A percentile compares a stretch with the other conserved stretches of the same genome.
These are phyloP conservation scores for Lutjanus argentimaculatus DNA, from an alignment of 2,797 vertebrate genomes.

Conservation along the genomic window DNA sequence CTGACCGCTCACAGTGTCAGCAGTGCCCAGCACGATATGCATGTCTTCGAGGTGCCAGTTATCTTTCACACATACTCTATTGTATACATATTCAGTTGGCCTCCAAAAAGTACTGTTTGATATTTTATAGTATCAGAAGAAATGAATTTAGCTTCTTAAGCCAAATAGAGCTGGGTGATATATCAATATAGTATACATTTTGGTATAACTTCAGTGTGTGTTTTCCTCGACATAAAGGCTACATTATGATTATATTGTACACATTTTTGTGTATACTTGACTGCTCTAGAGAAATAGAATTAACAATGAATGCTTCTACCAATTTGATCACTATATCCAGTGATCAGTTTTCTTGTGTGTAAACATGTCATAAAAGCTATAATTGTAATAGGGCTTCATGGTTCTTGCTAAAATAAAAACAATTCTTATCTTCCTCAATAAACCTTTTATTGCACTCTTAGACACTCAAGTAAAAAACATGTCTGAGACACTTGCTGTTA, in stretches of 20 bases:
- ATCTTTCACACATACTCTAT: conserved; percentile 3
- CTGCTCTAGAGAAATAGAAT: neutral
- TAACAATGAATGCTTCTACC: neutral
- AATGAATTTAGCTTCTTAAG: neutral
- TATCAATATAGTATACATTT: neutral
- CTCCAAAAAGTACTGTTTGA: conserved; percentile 8
- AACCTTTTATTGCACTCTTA: too few relatives aligned
- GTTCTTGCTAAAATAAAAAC: too few relatives aligned
- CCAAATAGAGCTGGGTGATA: neutral
- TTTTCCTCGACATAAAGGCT: neutral
- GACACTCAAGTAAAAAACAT: too few relatives aligned
- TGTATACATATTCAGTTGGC: neutral
- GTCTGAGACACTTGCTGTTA: too few relatives aligned
- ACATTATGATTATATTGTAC: neutral
- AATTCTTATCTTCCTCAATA: too few relatives aligned
- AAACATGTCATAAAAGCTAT: neutral
- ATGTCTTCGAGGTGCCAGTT: conserved; percentile 87
- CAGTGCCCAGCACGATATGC: conserved; percentile 87
- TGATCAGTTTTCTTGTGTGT: neutral
- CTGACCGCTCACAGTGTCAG: conserved; percentile 91
- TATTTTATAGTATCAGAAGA: neutral
- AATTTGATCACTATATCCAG: neutral
- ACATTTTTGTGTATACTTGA: neutral
- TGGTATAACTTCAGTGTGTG: neutral
- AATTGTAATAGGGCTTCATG: too few relatives aligned